Base-by-base conservation (phyloP, 2,797 vertebrate genomes). In the Alosa sapidissima region DNA sequence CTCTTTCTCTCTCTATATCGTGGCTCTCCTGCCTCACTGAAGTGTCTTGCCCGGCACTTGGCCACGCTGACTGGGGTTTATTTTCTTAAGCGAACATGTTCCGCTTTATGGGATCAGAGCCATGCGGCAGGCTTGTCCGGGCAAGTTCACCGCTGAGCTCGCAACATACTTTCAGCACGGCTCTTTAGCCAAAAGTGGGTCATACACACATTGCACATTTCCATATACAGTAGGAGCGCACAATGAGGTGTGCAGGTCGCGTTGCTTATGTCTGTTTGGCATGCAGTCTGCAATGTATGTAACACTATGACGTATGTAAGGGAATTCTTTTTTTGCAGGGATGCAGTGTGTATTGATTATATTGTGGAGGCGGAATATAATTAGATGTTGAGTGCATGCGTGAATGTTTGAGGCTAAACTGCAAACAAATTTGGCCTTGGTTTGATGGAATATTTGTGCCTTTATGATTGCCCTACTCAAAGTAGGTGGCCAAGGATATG, bases 41-140 rank as follows among this genome's bases (percentile, higher is more conserved):
- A 41, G 51, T 65, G 51, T 83, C 55, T 48, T 47, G 16, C 41
- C 33, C 78, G 2, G 45, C 58, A 48, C 82, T 24, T 60, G 47
- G n/a, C 48, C n/a, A 60, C 0, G 3, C 54, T 48, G 14, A 16
- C 45, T 65, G 54, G 33, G 36, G 41, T 49, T 81, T 48, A 65
- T 85, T 81, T 81, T 49, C 58, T 68, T 51, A 52, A 28, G 47
- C 36, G 28, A 19, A 85, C 81, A 85, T 36, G n/a, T 33, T 52
- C 45, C 51, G 48, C 28, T 21, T n/a, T 51, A 41, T 8, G 33
- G 75, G 72, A 68, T 81, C 45, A 81, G 21, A 51, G 65, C 68
- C 45, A 81, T 85, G 84, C 47, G 28, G 84, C 58, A 81, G 72
- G 24, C 78, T 41, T 81, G 58, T 19, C 14, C 62, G 11, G 81